phyloP scores from a whole-genome alignment of 2,888 invertebrate genomes.

The Pseudococcus longispinus region DNA sequence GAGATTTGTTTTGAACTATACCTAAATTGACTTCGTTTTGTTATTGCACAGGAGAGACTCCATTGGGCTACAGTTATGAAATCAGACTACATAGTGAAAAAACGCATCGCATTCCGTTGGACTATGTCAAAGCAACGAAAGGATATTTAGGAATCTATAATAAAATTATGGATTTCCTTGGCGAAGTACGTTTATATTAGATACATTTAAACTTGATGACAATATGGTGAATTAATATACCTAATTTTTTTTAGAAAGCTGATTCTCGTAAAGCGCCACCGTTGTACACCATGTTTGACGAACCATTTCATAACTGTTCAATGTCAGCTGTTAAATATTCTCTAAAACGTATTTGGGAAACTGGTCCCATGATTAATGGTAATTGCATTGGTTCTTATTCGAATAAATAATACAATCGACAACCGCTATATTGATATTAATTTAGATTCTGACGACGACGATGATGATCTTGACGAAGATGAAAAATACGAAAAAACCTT shows the following conservation, averaged over 20 bases:
- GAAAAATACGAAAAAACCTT: not conserved
- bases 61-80: not conserved
- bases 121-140: not conserved
- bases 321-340: conserved; percentile 26
- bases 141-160: not conserved
- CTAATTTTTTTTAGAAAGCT: not conserved
- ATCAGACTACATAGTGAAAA: conserved; percentile 2
- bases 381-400: not conserved
- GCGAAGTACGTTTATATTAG: too few relatives aligned
- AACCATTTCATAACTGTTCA: conserved; percentile 3
- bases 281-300: not conserved
- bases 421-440: not conserved
- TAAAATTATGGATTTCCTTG: not conserved
- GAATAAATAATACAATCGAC: not conserved
- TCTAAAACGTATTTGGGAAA: conserved; percentile 2
- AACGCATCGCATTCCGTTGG: conserved; percentile 36
- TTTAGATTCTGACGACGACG: not conserved
- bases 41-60: not conserved
- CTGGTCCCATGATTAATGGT: not conserved
- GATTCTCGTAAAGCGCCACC: not conserved
- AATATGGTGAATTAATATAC: too few relatives aligned
- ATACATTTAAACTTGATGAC: too few relatives aligned
- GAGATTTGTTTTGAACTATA: not conserved
- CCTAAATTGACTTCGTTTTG: too few relatives aligned
- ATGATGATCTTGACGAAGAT: not conserved